Evolutionary conservation across 1,140 invertebrate genomes (phyloP).

Genomic region (Pseudomyrmex concolor): DNA sequence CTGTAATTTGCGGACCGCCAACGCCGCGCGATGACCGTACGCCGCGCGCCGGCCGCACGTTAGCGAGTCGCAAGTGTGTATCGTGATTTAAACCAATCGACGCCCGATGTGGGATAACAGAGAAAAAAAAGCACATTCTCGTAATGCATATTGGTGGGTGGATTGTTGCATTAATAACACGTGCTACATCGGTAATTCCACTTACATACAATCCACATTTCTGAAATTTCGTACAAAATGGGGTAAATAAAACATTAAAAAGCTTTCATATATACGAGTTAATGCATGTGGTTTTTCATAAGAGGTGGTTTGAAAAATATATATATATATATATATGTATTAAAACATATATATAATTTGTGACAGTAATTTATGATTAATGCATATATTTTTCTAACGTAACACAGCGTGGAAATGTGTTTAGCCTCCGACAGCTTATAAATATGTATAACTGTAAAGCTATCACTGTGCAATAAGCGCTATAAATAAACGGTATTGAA

Average conservation of each 20-base stretch:
- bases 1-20: constrained; percentile 77
- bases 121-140: constrained; percentile 29
- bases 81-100: constrained; percentile 74
- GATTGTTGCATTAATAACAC: constrained; percentile 38
- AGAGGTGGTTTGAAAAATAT: too few relatives aligned
- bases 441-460: constrained; percentile 15
- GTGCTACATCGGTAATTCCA: constrained; percentile 14
- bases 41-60: constrained; percentile 56
- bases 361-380: constrained; percentile 1
- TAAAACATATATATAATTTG: too few relatives aligned
- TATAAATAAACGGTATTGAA: constrained; percentile 51
- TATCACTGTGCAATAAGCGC: constrained; percentile 28
- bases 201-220: not conserved
- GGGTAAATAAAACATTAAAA: too few relatives aligned
- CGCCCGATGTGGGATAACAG: constrained; percentile 52
- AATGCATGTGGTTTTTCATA: too few relatives aligned
- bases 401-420: not conserved
- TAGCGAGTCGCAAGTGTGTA: constrained; percentile 58
- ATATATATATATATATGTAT: too few relatives aligned
- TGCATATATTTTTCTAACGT: not conserved
- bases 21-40: constrained; percentile 50
- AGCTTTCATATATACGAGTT: too few relatives aligned
- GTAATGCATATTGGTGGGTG: constrained; percentile 15
- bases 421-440: constrained; percentile 23
- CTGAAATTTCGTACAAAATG: not conserved